phyloP scores from a whole-genome alignment of 2,797 vertebrate genomes.

The Coregonus suidteri region DNA sequence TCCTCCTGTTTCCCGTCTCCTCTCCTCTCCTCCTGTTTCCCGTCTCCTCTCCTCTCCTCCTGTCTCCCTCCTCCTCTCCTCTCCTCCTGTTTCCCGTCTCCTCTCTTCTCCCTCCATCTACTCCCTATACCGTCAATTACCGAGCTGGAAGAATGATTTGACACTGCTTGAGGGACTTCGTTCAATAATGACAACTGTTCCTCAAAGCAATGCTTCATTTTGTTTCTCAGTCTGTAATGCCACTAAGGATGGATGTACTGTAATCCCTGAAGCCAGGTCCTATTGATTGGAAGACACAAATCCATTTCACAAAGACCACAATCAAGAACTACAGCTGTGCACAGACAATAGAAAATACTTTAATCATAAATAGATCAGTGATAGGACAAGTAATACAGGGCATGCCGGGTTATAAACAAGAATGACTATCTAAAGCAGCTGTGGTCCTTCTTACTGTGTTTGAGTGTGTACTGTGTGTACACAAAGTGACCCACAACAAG shows the following conservation, averaged over 20 bases:
- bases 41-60: too few relatives aligned
- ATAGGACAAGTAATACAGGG: constrained; percentile 19
- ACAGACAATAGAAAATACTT: constrained; percentile 59
- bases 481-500: not conserved
- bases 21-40: too few relatives aligned
- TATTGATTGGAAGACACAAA: constrained; percentile 42
- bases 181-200: constrained; percentile 52
- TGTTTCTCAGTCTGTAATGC: constrained; percentile 21
- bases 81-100: not conserved
- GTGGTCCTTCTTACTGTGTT: too few relatives aligned
- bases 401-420: constrained; percentile 8
- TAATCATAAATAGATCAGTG: constrained; percentile 59
- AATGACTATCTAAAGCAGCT: constrained; percentile 48
- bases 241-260: constrained; percentile 28
- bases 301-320: constrained; percentile 39
- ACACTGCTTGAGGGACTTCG: constrained; percentile 35
- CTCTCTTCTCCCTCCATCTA: not conserved
- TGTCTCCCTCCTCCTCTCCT: not conserved
- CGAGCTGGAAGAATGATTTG: constrained; percentile 36
- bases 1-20: not conserved
- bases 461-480: constrained; percentile 25
- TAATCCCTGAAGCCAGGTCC: constrained; percentile 10
- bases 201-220: constrained; percentile 34
- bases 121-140: constrained; percentile 54
- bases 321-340: constrained; percentile 54